Evolutionary conservation across 2,888 invertebrate genomes (phyloP).

Genomic region (Pristionchus japonicus): DNA sequence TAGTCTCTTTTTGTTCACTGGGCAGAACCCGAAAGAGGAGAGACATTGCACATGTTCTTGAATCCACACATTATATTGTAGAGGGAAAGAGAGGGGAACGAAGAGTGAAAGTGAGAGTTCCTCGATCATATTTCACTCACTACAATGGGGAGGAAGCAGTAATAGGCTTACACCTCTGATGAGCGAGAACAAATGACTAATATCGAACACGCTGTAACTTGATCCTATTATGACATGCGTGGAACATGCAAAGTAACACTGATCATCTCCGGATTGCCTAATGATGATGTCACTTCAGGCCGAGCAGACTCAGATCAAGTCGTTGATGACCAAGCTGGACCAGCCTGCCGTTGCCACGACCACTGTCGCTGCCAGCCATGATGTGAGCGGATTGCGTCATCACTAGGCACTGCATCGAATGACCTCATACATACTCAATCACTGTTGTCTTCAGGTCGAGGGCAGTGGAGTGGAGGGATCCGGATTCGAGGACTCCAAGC

Average conservation of each 20-base stretch:
- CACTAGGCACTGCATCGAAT: background rate
- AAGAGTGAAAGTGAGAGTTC: background rate
- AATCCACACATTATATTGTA: slow-evolving; percentile 6
- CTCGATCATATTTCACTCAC: background rate
- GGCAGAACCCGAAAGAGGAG: slow-evolving; percentile 36
- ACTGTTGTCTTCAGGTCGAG: background rate
- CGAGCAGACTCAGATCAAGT: slow-evolving; percentile 7
- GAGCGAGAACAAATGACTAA: background rate
- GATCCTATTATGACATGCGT: slow-evolving; percentile 6
- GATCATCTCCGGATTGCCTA: background rate
- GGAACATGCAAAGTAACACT: background rate
- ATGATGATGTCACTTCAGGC: slow-evolving; percentile 1
- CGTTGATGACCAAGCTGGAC: background rate
- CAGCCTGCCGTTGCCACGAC: background rate
- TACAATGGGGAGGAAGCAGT: background rate
- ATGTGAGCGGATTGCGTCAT: slow-evolving; percentile 10
- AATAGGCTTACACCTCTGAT: slow-evolving; percentile 20
- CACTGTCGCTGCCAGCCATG: slow-evolving; percentile 8
- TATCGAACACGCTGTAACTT: background rate
- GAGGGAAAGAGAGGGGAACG: background rate
- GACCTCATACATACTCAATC: background rate
- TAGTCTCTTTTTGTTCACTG: slow-evolving; percentile 21
- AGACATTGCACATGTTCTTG: slow-evolving; percentile 15
- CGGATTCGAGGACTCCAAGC: slow-evolving; percentile 28
- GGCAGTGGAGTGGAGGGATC: slow-evolving; percentile 35